phyloP scores from a whole-genome alignment of 2,797 vertebrate species.

The Champsocephalus gunnari region DNA sequence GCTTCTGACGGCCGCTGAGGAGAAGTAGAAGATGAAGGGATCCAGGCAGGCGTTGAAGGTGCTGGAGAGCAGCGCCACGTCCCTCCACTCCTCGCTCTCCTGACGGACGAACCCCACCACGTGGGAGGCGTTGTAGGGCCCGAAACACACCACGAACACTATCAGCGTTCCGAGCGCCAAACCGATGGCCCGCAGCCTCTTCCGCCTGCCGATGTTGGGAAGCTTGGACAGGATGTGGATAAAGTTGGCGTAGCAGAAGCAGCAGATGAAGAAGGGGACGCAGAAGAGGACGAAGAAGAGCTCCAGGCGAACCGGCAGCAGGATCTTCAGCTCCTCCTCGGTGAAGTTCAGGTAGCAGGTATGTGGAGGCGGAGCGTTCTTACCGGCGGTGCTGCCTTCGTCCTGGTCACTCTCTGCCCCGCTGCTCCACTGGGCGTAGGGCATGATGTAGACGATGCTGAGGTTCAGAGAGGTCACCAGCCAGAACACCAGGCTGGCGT shows the following conservation, averaged over 20 bases:
- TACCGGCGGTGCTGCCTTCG: neutral
- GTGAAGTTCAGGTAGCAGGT: constrained; percentile 87
- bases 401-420: fast-evolving
- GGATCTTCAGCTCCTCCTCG: constrained; percentile 71
- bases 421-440: constrained; percentile 53
- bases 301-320: constrained; percentile 87
- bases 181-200: constrained; percentile 85
- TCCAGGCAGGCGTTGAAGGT: constrained; percentile 92
- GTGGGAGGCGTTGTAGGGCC: constrained; percentile 90
- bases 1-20: constrained; percentile 84
- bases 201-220: constrained; percentile 78
- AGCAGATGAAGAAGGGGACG: constrained; percentile 87
- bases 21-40: constrained; percentile 92
- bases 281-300: constrained; percentile 88
- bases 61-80: constrained; percentile 83
- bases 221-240: constrained; percentile 85
- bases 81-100: constrained; percentile 82
- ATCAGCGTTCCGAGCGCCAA: constrained; percentile 85
- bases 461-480: constrained; percentile 85
- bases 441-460: constrained; percentile 86
- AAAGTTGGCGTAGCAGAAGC: constrained; percentile 90
- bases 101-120: constrained; percentile 84
- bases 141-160: constrained; percentile 89
- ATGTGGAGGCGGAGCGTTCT: neutral
- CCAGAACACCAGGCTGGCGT: constrained; percentile 84